Evolutionary conservation across 1,140 invertebrate genomes (phyloP), one percentile per base, ranked within the genome.

Genomic region (Pogonus chalceus): DNA sequence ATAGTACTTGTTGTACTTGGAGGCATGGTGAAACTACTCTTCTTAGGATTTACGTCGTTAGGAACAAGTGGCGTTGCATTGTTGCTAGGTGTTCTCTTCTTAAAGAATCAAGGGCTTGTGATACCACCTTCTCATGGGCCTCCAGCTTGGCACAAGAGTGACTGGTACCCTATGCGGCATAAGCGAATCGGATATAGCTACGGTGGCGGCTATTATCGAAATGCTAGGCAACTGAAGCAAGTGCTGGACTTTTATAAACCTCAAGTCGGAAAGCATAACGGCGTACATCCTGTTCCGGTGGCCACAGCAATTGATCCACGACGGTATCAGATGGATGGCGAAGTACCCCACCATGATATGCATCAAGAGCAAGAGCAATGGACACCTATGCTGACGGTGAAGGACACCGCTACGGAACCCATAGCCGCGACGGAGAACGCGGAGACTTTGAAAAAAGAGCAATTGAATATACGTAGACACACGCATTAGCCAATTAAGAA

Each of bases 1-100:
- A 62, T 71, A 7, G 22, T 64, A 20, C 60, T 62, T 4, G 37
- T 69, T 1, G 57, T 71, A 23, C 69, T 69, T 1, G 35, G 70
- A 1, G 58, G 69, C 4, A 47, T 72, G 14, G 57, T 61, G 0
- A 65, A 70, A 56, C 59, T 71, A 16, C 57, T 57, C 1, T 48
- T 72, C 0, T 50, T 70, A 1, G 65, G 67, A 14, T 51, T 63
- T 10, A 58, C 67, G 58, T 68, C 64, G 0, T 20, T 65, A n/a
- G 50, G 60, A 9, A 52, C 54, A 18, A 64, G 62, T 51, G 37
- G 37, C 18, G 18, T 18, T 4, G 37, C 37, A 12, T 16, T 43
- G 4, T 43, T 43, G 18, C 18, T 43, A 3, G 18, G 7, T 9
- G 7, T 43, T 4, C 18, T 43, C 7, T 43, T 43, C 18, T 18